Evolutionary conservation across 92 coral and sea anemone species (phyloP), one percentile per base, ranked within the genome.

Genomic region (Plumapathes pennacea): DNA sequence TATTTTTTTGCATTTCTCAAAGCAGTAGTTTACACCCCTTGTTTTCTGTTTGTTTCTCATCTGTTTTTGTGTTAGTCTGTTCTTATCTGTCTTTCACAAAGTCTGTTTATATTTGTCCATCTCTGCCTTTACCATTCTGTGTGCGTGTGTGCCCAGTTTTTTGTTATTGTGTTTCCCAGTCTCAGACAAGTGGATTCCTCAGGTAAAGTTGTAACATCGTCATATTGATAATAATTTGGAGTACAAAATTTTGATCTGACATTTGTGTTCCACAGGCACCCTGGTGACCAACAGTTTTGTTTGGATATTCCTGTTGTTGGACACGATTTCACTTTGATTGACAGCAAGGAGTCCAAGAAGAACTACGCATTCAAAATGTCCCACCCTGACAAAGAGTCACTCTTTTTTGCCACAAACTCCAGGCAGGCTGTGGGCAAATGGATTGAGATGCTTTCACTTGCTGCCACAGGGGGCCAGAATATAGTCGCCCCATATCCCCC

Each of bases 381-480:
- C 2, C 85, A 83, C 25, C 96, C 99, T 10, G 77, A 78, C 61
- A 60, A 57, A 36, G 99, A 89, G 32, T 61, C 89, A 0, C 68
- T 65, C 50, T 77, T 40, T 32, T 94, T 94, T 64, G 89, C 88
- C 17, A 84, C 99, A 14, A 96, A 94, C 60, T 84, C 99, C 0
- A 74, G 96, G 31, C 88, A 83, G 13, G 71, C 94, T 9, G 83
- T 94, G 12, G 96, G 89, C 40, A 79, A 96, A 8, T 94, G 99
- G 99, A 84, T 94, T 29, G 99, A 94, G 27, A 80, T 94, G 64
- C 76, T 92, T 12, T 94, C 99, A 17, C 76, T 94, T 3, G 96
- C 94, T 0, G 85, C 96, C 5, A 94, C 99, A 19, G 96, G 94
- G 13, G 66, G 96, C 57, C 80, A 67, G 21, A 94, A 94, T 42